phyloP scores from a whole-genome alignment of 2,113 vertebrate genomes.

The Bos javanicus region DNA sequence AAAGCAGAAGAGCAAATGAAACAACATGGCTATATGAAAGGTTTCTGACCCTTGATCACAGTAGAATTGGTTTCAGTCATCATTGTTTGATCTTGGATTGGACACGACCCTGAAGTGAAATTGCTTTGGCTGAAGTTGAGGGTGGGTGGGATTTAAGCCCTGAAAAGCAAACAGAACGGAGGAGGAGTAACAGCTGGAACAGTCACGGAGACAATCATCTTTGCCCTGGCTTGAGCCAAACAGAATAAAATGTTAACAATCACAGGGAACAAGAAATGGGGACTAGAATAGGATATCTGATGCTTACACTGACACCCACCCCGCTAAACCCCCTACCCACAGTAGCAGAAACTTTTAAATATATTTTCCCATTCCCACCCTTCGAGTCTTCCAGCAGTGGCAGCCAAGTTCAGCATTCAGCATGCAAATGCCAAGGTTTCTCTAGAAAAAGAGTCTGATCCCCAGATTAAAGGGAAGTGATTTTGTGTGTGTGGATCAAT shows the following conservation, averaged over 20 bases:
- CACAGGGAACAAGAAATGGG: conserved; percentile 42
- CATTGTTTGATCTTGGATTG: conserved; percentile 71
- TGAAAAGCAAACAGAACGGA: conserved; percentile 74
- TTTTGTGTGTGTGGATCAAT: conserved; percentile 72
- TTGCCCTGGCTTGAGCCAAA: conserved; percentile 60
- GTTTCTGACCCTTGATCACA: conserved; percentile 70
- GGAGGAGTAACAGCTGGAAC: conserved; percentile 69
- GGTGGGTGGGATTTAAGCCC: conserved; percentile 71
- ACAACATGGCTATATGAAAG: conserved; percentile 8
- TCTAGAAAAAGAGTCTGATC: conserved; percentile 76
- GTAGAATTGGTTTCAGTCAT: conserved; percentile 72
- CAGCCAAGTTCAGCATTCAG: conserved; percentile 75
- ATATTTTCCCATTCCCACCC: conserved; percentile 65
- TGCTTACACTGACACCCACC: conserved; percentile 59
- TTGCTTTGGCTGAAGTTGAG: conserved; percentile 76
- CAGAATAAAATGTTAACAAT: conserved; percentile 75
- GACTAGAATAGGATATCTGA: conserved; percentile 46
- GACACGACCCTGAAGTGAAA: conserved; percentile 75
- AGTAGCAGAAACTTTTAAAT: conserved; percentile 75
- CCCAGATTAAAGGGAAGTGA: conserved; percentile 77
- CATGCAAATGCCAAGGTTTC: conserved; percentile 74
- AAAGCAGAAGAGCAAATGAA: conserved; percentile 35
- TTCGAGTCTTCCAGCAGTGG: conserved; percentile 72
- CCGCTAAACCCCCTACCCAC: conserved; percentile 56
- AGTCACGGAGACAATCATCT: conserved; percentile 54